These are phyloP conservation scores for Trypoxylon attenuatum DNA, from an alignment of 2,888 invertebrate genomes.

Conservation along the genomic window DNA sequence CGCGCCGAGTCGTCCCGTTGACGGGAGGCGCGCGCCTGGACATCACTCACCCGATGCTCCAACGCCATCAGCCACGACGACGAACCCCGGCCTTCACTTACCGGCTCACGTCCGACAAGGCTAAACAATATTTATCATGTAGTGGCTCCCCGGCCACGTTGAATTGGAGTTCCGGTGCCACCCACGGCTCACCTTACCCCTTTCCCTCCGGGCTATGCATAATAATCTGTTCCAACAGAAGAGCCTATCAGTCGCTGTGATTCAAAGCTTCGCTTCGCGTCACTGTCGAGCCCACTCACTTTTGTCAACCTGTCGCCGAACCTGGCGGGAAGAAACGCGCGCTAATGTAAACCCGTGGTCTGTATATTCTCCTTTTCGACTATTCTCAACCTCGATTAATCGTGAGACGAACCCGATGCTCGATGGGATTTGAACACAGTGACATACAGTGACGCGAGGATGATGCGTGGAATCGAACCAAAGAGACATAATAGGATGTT, in stretches of 20 bases:
- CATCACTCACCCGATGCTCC: constrained; percentile 68
- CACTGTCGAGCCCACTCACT: not conserved
- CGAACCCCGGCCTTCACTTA: constrained; percentile 55
- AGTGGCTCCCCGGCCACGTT: constrained; percentile 48
- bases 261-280: constrained; percentile 19
- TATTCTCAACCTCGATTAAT: too few species aligned
- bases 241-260: constrained; percentile 31
- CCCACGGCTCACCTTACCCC: constrained; percentile 55
- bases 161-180: constrained; percentile 71
- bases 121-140: constrained; percentile 71
- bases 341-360: too few species aligned
- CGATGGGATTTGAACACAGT: too few species aligned
- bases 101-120: constrained; percentile 56
- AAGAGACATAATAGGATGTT: constrained; percentile 31
- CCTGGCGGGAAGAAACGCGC: too few species aligned
- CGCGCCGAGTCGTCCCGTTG: constrained; percentile 67
- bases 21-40: constrained; percentile 72
- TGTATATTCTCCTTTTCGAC: too few species aligned
- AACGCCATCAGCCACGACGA: constrained; percentile 54
- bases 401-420: too few species aligned
- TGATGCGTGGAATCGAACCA: constrained; percentile 14
- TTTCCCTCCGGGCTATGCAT: constrained; percentile 19
- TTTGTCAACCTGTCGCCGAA: not conserved
- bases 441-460: not conserved
- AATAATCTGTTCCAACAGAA: constrained; percentile 37